phyloP scores from a whole-genome alignment of 2,797 vertebrate species.

The Myripristis murdjan region DNA sequence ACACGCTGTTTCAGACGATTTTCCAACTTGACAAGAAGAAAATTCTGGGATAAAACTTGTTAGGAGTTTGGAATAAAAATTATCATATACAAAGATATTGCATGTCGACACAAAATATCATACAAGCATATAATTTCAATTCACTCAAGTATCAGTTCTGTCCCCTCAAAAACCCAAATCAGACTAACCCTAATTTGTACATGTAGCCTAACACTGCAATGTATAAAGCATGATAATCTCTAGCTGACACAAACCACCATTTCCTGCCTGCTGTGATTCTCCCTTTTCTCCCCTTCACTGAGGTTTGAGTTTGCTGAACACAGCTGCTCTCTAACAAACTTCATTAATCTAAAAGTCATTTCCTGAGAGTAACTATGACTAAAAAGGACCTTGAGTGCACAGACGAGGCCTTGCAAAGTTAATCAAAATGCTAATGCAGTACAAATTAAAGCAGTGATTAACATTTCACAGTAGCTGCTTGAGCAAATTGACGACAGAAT shows the following conservation, averaged over 20 bases:
- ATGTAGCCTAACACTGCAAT: no score
- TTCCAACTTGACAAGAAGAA: no score
- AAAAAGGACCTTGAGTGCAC: conserved; percentile 91
- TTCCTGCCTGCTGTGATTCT: not conserved
- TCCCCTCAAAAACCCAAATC: no score
- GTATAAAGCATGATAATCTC: not conserved
- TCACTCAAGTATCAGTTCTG: no score
- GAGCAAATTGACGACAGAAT: conserved; percentile 93
- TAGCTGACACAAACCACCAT: conserved; percentile 8
- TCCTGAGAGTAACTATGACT: conserved; percentile 92
- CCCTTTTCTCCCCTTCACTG: conserved; percentile 40
- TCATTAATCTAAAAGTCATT: conserved; percentile 96
- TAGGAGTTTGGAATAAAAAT: no score
- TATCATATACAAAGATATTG: no score
- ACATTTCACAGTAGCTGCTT: conserved; percentile 96
- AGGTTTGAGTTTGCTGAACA: conserved; percentile 92
- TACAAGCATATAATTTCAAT: no score
- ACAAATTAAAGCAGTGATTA: conserved; percentile 98
- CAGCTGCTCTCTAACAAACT: conserved; percentile 93
- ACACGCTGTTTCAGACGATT: no score
- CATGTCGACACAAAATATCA: no score
- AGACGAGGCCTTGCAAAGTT: conserved; percentile 89
- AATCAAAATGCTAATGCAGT: conserved; percentile 97
- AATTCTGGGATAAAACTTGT: no score
- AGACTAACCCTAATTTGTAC: no score